A percentile compares a stretch with the other conserved stretches of the same genome.
phyloP scores from a whole-genome alignment of 2,113 vertebrate species.

The Catharus minimus region DNA sequence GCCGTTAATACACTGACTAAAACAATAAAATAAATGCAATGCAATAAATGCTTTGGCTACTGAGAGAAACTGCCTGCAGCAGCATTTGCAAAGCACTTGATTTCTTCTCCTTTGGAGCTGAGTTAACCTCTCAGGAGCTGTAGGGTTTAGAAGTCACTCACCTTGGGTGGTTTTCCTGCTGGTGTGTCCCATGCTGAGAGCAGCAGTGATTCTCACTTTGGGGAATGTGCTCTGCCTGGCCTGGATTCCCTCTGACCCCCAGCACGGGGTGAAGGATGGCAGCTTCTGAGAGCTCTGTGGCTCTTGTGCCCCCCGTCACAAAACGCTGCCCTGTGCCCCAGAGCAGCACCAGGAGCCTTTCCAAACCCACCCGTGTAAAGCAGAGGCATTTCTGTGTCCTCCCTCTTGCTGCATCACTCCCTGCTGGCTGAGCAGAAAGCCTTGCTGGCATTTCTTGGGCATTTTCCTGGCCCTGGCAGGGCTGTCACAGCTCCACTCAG shows the following conservation, averaged over 20 bases:
- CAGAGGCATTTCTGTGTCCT: background rate
- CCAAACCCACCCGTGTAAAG: background rate
- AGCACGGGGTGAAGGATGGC: slow-evolving; percentile 66
- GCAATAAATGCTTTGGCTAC: background rate
- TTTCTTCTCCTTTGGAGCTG: slow-evolving; percentile 14
- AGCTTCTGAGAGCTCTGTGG: background rate
- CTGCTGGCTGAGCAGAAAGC: background rate
- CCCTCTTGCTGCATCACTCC: background rate
- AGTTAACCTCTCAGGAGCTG: slow-evolving; percentile 65
- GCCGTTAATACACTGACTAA: background rate
- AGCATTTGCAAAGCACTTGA: background rate
- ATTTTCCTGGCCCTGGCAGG: background rate
- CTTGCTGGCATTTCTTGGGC: background rate
- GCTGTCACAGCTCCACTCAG: background rate
- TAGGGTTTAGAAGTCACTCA: slow-evolving; percentile 9
- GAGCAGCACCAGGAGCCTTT: background rate
- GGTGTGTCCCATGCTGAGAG: slow-evolving; percentile 77
- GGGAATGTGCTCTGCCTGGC: slow-evolving; percentile 81
- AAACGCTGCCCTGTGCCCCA: background rate
- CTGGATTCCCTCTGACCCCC: slow-evolving; percentile 82
- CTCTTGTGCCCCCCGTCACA: background rate
- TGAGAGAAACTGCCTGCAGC: background rate
- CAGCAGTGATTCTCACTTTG: slow-evolving; percentile 82
- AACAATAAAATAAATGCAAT: slow-evolving; percentile 2
- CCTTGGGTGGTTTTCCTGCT: slow-evolving; percentile 58